A percentile compares a stretch with the other conserved stretches of the same genome.
These are phyloP conservation scores for Sabellastarte sp. DNA, from an alignment of 2,888 invertebrate species.

Conservation along the genomic window DNA sequence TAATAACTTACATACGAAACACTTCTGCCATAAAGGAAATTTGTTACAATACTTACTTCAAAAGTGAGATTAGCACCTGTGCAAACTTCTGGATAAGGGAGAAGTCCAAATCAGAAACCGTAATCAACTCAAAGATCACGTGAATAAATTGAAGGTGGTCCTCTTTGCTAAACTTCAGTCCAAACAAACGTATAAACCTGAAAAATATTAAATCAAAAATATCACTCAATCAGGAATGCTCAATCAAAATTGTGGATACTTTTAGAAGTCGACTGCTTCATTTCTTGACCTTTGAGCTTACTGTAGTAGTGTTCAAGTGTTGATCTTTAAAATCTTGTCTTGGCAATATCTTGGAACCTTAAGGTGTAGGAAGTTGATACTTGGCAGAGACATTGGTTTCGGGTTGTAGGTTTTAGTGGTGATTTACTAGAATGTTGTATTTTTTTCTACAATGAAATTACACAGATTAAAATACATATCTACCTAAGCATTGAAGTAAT, in stretches of 20 bases:
- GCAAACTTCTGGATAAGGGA: conserved; percentile 73
- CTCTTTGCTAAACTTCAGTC: conserved; percentile 83
- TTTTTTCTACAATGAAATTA: not conserved
- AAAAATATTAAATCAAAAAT: conserved; percentile 41
- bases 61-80: conserved; percentile 68
- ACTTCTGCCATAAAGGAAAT: not conserved
- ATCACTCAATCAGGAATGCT: too few relatives aligned
- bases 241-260: too few relatives aligned
- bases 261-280: too few relatives aligned
- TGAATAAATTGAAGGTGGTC: conserved; percentile 83
- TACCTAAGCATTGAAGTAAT: too few relatives aligned
- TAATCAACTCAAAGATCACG: conserved; percentile 74
- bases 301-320: too few relatives aligned
- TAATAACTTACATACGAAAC: not conserved
- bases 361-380: too few relatives aligned
- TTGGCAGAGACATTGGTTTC: too few relatives aligned
- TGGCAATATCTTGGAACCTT: too few relatives aligned
- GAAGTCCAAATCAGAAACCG: conserved; percentile 76
- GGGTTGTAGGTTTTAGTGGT: too few relatives aligned
- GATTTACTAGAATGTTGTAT: not conserved
- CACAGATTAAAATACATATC: too few relatives aligned
- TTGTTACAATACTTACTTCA: conserved; percentile 69
- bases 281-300: too few relatives aligned
- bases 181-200: conserved; percentile 83
- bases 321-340: too few relatives aligned